These are phyloP conservation scores for Todiramphus chloris DNA, from an alignment of 2,113 vertebrate species.

Conservation along the genomic window DNA sequence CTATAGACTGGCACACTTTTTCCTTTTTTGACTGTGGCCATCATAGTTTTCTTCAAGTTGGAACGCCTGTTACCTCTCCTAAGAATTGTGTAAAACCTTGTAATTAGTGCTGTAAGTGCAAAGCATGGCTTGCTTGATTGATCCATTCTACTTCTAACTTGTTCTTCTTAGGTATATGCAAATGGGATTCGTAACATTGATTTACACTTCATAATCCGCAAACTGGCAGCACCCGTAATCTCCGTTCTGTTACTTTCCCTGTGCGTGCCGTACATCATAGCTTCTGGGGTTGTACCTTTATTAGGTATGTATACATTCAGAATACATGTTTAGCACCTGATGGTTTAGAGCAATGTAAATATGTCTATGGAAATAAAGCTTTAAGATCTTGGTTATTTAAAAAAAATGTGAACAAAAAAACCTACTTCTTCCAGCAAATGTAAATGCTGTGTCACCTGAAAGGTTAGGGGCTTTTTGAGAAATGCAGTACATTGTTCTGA, in stretches of 20 bases:
- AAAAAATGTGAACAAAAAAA: rapidly evolving
- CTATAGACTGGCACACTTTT: background rate
- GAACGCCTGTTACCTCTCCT: background rate
- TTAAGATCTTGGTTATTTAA: background rate
- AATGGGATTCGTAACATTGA: slow-evolving; percentile 99
- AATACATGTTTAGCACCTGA: background rate
- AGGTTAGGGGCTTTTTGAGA: background rate
- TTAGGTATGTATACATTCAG: slow-evolving; percentile 79
- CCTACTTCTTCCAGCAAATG: background rate
- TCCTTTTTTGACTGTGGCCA: rapidly evolving
- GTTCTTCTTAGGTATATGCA: slow-evolving; percentile 86
- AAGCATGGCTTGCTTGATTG: background rate
- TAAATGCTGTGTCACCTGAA: background rate
- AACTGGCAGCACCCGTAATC: slow-evolving; percentile 94
- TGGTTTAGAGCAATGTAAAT: background rate
- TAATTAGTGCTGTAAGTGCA: background rate
- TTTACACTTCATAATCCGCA: slow-evolving; percentile 94
- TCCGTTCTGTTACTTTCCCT: slow-evolving; percentile 92
- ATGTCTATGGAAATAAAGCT: background rate
- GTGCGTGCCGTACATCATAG: slow-evolving; percentile 93
- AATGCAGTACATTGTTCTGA: background rate
- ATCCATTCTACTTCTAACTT: background rate
- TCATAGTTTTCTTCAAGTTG: background rate
- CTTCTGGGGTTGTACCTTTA: slow-evolving; percentile 88
- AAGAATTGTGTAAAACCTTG: background rate